Evolutionary conservation across 37 sponge, comb jelly and placozoan genomes (phyloP).

Genomic region (Oscarella lobularis): DNA sequence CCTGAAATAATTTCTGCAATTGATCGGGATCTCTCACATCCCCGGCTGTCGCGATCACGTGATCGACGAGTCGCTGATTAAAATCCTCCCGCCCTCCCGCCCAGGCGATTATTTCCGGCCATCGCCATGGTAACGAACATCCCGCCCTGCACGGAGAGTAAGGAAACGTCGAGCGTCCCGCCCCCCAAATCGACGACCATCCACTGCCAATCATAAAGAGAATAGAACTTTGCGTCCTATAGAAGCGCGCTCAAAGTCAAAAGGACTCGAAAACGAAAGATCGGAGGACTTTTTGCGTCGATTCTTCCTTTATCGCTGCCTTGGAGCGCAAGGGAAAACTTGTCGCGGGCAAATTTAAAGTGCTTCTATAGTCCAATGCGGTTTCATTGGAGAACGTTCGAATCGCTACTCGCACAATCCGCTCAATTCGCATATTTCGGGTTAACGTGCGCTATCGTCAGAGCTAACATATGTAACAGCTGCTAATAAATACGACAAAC

Average conservation of each 20-base stretch:
- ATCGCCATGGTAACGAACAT: slow-evolving; percentile 48
- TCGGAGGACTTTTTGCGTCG: slow-evolving; percentile 28
- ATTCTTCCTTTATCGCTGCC: slow-evolving; percentile 28
- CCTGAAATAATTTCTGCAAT: slow-evolving; percentile 15
- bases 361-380: no score
- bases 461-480: no score
- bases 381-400: no score
- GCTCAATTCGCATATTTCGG: no score
- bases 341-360: slow-evolving; percentile 40
- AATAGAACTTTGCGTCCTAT: slow-evolving; percentile 22
- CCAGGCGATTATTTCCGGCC: slow-evolving; percentile 49
- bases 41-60: slow-evolving; percentile 13
- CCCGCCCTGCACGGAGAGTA: slow-evolving; percentile 34
- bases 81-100: slow-evolving; percentile 63
- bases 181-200: slow-evolving; percentile 57
- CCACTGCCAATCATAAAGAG: slow-evolving; percentile 69
- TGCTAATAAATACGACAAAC: no score
- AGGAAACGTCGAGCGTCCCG: slow-evolving; percentile 49
- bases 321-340: slow-evolving; percentile 49
- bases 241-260: no score
- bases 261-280: no score
- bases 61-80: slow-evolving; percentile 28
- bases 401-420: no score
- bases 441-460: no score
- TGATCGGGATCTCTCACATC: not conserved